Base-by-base conservation (phyloP, 2,888 invertebrate species). In the Linnaemya vulpina region DNA sequence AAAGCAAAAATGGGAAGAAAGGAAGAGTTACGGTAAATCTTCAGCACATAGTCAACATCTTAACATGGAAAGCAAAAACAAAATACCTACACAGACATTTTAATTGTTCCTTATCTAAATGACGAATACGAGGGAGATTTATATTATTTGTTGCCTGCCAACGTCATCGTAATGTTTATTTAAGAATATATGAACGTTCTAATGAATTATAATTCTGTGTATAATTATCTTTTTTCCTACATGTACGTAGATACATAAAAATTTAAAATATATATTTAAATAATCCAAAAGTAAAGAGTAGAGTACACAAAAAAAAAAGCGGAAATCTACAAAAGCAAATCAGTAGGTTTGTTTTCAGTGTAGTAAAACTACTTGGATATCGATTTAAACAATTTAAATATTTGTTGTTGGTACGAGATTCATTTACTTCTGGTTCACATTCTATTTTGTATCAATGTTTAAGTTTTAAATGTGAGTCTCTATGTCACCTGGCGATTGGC, bases 401-500 rank as follows among this genome's bases (percentile, higher is more conserved):
- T 38, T 73, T 40, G 11, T 20, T 38, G 43, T 13, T 13, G 13
- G 67, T 35, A 35, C 30, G n/a, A 53, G 38, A 25, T 68, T 68
- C 38, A 25, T 25, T 60, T 67, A 67, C 35, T 60, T 51, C 38
- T 40, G 38, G n/a, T 22, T 35, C 17, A 43, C 20, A 30, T 62
- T 63, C 35, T 35, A 71, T 53, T 49, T 65, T 79, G 13, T n/a
- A n/a, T 58, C 13, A 30, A 17, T 38, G 53, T 58, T 60, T 73
- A 20, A 35, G 35, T 43, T 40, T 60, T 38, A 55, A 67, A 78
- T 78, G 63, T 78, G 74, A 78, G 83, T 83, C 83, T 83, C 68
- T 83, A 51, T 83, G 83, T 78, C 83, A 83, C 83, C 83, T 83
- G 83, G 83, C 83, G 3, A 0, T 22, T 9, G 11, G 83, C 83